Conservation (phyloP, 2,888 invertebrate species). For the Resseliella maxima region DNA sequence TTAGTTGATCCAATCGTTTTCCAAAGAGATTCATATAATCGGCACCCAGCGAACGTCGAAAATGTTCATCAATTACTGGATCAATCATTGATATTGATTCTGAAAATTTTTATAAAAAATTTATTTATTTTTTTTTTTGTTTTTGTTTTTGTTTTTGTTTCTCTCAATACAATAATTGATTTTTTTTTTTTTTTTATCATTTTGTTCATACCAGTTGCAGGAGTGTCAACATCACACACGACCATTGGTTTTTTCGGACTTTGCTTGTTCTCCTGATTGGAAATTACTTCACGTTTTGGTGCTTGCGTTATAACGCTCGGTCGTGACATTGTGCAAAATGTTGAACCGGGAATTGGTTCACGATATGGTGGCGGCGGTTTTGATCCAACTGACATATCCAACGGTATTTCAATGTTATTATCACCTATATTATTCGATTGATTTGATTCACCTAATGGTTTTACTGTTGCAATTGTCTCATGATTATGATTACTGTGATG, state of each 20-base stretch:
- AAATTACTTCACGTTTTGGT: slow-evolving; percentile 64
- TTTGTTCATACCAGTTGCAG: background rate
- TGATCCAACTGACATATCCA: slow-evolving; percentile 66
- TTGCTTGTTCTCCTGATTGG: slow-evolving; percentile 56
- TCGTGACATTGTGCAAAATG: slow-evolving; percentile 60
- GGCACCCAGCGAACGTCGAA: slow-evolving; percentile 88
- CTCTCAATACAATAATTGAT: background rate
- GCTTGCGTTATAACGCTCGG: slow-evolving; percentile 77
- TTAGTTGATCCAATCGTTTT: slow-evolving; percentile 58
- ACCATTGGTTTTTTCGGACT: background rate
- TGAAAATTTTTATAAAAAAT: slow-evolving; percentile 64
- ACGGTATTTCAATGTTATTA: slow-evolving; percentile 63
- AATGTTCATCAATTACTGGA: slow-evolving; percentile 95
- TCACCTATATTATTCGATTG: slow-evolving; percentile 59
- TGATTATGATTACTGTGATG: slow-evolving; percentile 59
- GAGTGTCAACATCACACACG: background rate
- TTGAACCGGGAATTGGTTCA: slow-evolving; percentile 65
- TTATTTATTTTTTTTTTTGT: background rate
- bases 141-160: background rate
- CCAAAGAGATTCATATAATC: slow-evolving; percentile 79
- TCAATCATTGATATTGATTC: slow-evolving; percentile 84
- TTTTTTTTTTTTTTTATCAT: background rate
- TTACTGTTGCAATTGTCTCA: slow-evolving; percentile 55
- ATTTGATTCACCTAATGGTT: slow-evolving; percentile 62
- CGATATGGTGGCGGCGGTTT: slow-evolving; percentile 66